These are phyloP conservation scores for Pavo muticus DNA, from an alignment of 2,113 vertebrate species.

Conservation along the genomic window DNA sequence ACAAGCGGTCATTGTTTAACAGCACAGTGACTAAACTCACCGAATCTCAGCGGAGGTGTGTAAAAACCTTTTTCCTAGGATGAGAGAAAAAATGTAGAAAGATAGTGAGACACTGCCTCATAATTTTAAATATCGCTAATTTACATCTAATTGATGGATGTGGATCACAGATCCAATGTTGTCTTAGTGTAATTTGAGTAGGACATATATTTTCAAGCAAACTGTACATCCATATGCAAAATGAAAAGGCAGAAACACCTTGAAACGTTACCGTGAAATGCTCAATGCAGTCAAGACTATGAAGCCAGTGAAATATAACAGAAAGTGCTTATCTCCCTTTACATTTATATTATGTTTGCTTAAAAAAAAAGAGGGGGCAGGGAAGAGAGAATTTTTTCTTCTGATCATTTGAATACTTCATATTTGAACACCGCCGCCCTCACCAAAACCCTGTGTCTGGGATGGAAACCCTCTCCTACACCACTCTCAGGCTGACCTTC, in stretches of 20 bases:
- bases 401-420: not conserved
- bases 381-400: not conserved
- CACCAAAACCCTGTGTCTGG: constrained; percentile 15
- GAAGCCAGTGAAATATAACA: not conserved
- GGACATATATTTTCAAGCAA: constrained; percentile 3
- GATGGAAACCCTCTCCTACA: constrained; percentile 43
- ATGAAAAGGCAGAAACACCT: not conserved
- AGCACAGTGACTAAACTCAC: not conserved
- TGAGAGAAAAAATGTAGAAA: constrained; percentile 17
- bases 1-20: not conserved
- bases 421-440: constrained; percentile 5
- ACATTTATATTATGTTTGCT: not conserved
- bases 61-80: not conserved
- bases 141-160: not conserved
- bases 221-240: not conserved
- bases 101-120: not conserved
- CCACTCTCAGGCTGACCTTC: constrained; percentile 11
- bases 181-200: not conserved
- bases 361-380: not conserved
- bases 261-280: not conserved
- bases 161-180: not conserved
- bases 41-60: not conserved
- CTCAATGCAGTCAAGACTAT: not conserved
- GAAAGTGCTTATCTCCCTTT: not conserved
- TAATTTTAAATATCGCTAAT: not conserved